Evolutionary conservation across 1,140 invertebrate species (phyloP), one percentile per base, ranked within the genome.

Genomic region (Tetragonula clypearis): DNA sequence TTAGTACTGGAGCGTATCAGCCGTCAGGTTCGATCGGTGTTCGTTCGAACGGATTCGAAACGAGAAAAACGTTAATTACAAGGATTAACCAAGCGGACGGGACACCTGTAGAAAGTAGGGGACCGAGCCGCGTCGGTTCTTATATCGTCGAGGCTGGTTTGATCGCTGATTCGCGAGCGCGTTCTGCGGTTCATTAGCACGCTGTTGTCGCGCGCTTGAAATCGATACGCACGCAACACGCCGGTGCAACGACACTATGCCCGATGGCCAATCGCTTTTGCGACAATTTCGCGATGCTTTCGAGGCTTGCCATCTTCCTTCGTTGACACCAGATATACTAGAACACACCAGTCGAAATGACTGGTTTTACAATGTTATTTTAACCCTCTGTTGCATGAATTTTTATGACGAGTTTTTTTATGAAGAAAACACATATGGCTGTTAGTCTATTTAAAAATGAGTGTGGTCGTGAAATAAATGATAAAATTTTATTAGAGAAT

Each of bases 171-270:
- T 35, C 56, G 56, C 68, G 68, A 72, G 56, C 23, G 41, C n/a
- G 66, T 41, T 71, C 82, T 56, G 82, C 76, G 56, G 82, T 84
- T 84, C 82, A 84, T 84, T 84, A 84, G 76, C 76, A 79, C 82
- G 65, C 41, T n/a, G 65, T 66, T 78, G 65, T 66, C 41, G 41
- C 41, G 60, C 17, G 66, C 75, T 84, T 84, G 66, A 79, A 84
- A 84, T 79, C 72, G 82, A 84, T 84, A 79, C 56, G 82, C 76
- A 55, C 11, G 41, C 66, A 8, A 72, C 35, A 21, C 19, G 35
- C 41, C 56, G 75, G 75, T 72, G 75, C 65, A 84, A 79, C 82
- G 82, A 84, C 82, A 84, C n/a, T 21, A 55, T 19, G 41, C 19
- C 23, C 74, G 65, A 77, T 83, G 53, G 74, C 62, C 81, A 84